A percentile compares a stretch with the other conserved stretches of the same genome.
Evolutionary conservation across 2,888 invertebrate species (phyloP).

Genomic region (Unio pictorum): DNA sequence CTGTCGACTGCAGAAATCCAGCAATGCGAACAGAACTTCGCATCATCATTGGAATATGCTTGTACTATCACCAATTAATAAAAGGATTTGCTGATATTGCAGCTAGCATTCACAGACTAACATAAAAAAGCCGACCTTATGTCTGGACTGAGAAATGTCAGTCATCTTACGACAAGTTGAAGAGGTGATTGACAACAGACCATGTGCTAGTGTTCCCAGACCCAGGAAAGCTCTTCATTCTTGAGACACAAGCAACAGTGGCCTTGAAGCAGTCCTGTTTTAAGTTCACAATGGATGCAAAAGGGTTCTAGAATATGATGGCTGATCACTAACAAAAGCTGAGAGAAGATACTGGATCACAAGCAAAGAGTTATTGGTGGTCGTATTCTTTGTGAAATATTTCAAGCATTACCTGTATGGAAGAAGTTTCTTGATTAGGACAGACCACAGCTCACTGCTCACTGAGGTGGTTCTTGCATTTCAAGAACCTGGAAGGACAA

Average conservation of each 20-base stretch:
- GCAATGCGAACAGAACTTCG: slow-evolving; percentile 12
- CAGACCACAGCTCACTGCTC: slow-evolving; percentile 36
- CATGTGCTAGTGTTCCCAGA: slow-evolving; percentile 13
- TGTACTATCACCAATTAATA: slow-evolving; percentile 14
- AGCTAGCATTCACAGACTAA: slow-evolving; percentile 9
- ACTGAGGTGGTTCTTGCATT: slow-evolving; percentile 29
- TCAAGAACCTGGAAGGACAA: slow-evolving; percentile 21
- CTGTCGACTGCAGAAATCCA: slow-evolving; percentile 5
- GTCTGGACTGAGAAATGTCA: slow-evolving; percentile 8
- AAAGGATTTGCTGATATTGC: slow-evolving; percentile 13
- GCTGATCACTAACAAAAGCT: slow-evolving; percentile 11
- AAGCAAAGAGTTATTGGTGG: slow-evolving; percentile 24
- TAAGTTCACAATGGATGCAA: slow-evolving; percentile 8
- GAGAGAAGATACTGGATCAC: slow-evolving; percentile 25
- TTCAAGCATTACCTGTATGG: slow-evolving; percentile 36
- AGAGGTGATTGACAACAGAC: slow-evolving; percentile 4
- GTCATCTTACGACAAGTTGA: slow-evolving; percentile 5
- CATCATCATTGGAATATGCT: slow-evolving; percentile 14
- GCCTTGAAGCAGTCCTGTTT: slow-evolving; percentile 16
- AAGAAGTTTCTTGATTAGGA: slow-evolving; percentile 15
- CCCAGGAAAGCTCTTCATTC: slow-evolving; percentile 9
- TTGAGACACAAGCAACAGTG: slow-evolving; percentile 19
- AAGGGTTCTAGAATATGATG: slow-evolving; percentile 13
- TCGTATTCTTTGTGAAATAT: slow-evolving; percentile 28
- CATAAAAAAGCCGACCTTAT: slow-evolving; percentile 6